These are phyloP conservation scores for Dryoscopus gambensis DNA, from an alignment of 2,113 vertebrate species.

Conservation along the genomic window DNA sequence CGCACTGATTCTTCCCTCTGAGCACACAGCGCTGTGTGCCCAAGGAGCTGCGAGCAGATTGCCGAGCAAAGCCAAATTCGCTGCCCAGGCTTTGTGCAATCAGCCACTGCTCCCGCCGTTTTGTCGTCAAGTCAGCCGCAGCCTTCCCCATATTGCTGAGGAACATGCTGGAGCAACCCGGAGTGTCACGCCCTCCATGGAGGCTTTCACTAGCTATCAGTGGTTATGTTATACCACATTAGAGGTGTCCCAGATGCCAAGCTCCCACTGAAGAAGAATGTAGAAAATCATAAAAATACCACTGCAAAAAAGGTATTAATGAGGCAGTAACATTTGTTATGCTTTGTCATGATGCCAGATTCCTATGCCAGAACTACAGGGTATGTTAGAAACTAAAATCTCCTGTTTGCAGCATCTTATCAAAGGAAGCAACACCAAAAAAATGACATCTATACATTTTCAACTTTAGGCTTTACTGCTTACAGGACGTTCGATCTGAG, in stretches of 20 bases:
- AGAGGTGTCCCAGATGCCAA: not conserved
- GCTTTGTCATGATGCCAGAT: not conserved
- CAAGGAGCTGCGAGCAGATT: not conserved
- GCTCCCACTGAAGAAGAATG: not conserved
- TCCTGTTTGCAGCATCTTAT: not conserved
- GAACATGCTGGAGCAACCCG: not conserved
- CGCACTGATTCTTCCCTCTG: fast-evolving
- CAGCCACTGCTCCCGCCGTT: not conserved
- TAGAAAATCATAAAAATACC: not conserved
- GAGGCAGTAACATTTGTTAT: not conserved
- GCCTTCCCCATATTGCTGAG: not conserved
- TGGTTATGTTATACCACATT: not conserved
- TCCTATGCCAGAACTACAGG: not conserved
- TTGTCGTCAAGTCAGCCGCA: slow-evolving; percentile 44
- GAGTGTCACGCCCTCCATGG: not conserved
- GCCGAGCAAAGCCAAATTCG: not conserved
- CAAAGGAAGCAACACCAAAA: not conserved
- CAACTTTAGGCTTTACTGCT: not conserved
- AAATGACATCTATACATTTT: not conserved
- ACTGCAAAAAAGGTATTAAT: not conserved
- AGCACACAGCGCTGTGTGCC: not conserved
- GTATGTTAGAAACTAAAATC: not conserved
- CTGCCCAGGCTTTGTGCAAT: slow-evolving; percentile 10
- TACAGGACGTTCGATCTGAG: not conserved
- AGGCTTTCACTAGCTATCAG: not conserved